Evolutionary conservation across 2,888 invertebrate genomes (phyloP).

Genomic region (Dasysyrphus albostriatus): DNA sequence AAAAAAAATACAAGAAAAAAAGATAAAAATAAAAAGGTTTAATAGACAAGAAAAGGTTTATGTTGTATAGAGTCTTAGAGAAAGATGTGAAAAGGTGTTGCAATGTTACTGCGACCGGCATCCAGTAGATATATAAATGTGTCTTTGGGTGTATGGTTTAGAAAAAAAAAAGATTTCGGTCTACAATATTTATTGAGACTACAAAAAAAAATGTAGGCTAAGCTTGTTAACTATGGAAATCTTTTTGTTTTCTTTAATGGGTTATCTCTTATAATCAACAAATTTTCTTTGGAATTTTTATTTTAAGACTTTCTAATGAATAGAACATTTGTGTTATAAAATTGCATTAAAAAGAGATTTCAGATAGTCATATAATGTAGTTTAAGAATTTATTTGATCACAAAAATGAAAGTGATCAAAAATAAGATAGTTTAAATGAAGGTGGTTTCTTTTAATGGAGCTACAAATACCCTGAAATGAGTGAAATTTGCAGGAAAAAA

Average conservation of each 20-base stretch:
- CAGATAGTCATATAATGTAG: background rate
- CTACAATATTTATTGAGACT: constrained; percentile 24
- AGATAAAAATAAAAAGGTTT: background rate
- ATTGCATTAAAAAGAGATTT: background rate
- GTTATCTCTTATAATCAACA: constrained; percentile 2
- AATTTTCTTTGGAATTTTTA: background rate
- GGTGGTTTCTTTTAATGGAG: no score
- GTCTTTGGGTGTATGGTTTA: background rate
- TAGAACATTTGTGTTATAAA: background rate
- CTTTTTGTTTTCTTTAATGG: background rate
- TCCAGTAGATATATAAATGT: background rate
- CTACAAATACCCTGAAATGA: no score
- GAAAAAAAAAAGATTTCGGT: constrained; percentile 20
- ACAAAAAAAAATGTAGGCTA: constrained; percentile 27
- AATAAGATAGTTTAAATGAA: no score
- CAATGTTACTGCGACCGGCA: constrained; percentile 17
- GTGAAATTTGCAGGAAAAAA: no score
- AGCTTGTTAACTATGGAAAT: constrained; percentile 39
- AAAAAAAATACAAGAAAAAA: constrained; percentile 23
- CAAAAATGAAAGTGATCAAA: no score
- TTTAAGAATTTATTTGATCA: no score
- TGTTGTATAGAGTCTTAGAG: constrained; percentile 6
- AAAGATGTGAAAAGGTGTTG: constrained; percentile 45
- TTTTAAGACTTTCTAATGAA: background rate
- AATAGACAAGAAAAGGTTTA: constrained; percentile 36